phyloP scores from a whole-genome alignment of 2,888 invertebrate genomes.

The Leptopterna dolabrata region DNA sequence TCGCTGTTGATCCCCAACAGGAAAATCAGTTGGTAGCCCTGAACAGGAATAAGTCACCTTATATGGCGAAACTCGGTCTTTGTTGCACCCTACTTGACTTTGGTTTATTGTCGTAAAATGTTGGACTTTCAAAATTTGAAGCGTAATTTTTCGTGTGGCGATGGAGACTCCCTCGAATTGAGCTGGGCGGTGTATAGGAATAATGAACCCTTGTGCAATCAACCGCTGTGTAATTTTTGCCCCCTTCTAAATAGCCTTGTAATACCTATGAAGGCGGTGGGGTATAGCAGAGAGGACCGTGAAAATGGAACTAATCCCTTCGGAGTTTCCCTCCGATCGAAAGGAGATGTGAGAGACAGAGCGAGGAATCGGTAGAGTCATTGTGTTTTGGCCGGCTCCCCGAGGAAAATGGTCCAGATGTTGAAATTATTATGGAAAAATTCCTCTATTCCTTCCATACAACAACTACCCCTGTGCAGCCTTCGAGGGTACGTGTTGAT shows the following conservation, averaged over 20 bases:
- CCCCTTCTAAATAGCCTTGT: background rate
- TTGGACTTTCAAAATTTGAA: no score
- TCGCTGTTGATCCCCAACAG: no score
- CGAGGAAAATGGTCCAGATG: background rate
- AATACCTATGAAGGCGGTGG: background rate
- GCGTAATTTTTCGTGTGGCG: no score
- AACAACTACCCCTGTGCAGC: background rate
- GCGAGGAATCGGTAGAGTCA: background rate
- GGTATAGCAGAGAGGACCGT: background rate
- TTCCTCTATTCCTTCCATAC: background rate
- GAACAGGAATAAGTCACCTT: no score
- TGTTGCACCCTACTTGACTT: no score
- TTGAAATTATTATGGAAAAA: background rate
- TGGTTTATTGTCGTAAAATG: no score
- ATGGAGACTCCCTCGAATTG: background rate
- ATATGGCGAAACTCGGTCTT: no score
- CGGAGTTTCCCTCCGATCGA: background rate
- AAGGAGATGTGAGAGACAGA: background rate
- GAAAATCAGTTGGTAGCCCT: no score
- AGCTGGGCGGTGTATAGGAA: background rate
- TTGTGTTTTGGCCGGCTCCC: conserved; percentile 5
- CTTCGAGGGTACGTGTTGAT: background rate
- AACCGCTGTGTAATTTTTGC: background rate
- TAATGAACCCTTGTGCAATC: background rate
- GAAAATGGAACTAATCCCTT: conserved; percentile 29